Base-by-base conservation (phyloP, 2,888 invertebrate species). In the Hypselothyrea guttata region DNA sequence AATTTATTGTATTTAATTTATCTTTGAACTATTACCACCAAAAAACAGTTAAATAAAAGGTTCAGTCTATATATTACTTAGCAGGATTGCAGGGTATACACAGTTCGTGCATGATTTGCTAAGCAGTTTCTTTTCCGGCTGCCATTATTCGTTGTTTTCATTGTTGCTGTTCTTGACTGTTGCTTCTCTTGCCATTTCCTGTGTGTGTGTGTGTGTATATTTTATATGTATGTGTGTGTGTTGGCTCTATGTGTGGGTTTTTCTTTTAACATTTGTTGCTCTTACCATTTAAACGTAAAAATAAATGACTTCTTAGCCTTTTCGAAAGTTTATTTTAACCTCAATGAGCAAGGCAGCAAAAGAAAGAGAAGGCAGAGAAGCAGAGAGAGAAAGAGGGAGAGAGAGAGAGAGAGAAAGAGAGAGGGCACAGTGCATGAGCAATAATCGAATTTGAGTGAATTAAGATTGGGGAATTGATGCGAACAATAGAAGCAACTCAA, bases 371-470 rank as follows among this genome's bases (percentile, higher is more conserved):
- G n/a, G n/a, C n/a, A 30, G 35, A 15, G 28, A 40, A 54, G 3
- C 12, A 49, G 22, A 27, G 37, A 34, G 27, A 18, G 5, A 30
- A 28, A 30, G 28, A 5, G 30, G 37, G 33, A 22, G 34, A 18
- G 31, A 15, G 15, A 7, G 31, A 15, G 2, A 3, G 12, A 16
- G 15, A 11, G 44, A 40, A 27, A 16, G 45, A 18, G 18, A 53
- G 53, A 58, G 75, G 47, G 42, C 59, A 69, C 63, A 82, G 83
- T 82, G 84, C 74, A 77, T 59, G 60, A 78, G 71, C 81, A 73
- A 83, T 86, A 85, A 86, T 86, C 86, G 84, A 85, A 85, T 85
- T 82, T 84, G 83, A 85, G 84, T 86, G 84, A 86, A 85, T 86
- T 86, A 86, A 84, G 86, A 86, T 86, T 84, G 79, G 81, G 75